phyloP scores from a whole-genome alignment of 2,888 invertebrate genomes.

The Meloe dianella region DNA sequence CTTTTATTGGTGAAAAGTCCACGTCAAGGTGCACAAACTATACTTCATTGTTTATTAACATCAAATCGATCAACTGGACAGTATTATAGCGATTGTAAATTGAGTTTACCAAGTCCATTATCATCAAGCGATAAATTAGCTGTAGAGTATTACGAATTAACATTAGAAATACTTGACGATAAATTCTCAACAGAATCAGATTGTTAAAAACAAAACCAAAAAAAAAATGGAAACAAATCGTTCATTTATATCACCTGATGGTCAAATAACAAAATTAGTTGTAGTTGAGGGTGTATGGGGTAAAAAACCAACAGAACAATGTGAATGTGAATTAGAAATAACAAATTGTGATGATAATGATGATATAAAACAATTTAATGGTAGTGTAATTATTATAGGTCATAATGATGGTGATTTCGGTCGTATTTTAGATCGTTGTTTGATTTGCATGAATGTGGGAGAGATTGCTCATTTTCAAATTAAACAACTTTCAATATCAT shows the following conservation, averaged over 20 bases:
- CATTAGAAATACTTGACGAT: constrained; percentile 50
- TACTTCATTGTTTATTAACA: constrained; percentile 56
- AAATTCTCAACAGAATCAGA: constrained; percentile 53
- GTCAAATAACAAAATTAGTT: constrained; percentile 51
- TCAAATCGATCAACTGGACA: constrained; percentile 54
- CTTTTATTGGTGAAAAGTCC: constrained; percentile 55
- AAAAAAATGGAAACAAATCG: constrained; percentile 16
- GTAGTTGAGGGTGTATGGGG: constrained; percentile 47
- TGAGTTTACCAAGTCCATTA: constrained; percentile 49
- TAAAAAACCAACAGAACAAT: constrained; percentile 54
- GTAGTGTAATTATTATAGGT: constrained; percentile 54
- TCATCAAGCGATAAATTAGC: constrained; percentile 49
- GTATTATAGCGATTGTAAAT: constrained; percentile 55
- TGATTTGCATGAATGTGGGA: constrained; percentile 60
- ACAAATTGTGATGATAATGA: constrained; percentile 36
- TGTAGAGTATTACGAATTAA: constrained; percentile 52
- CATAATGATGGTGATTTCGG: constrained; percentile 59
- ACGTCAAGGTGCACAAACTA: constrained; percentile 57
- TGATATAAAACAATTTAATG: constrained; percentile 38
- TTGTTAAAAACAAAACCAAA: constrained; percentile 44
- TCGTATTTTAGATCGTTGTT: constrained; percentile 59
- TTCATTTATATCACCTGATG: constrained; percentile 51
- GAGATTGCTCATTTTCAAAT: constrained; percentile 61
- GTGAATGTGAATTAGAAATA: constrained; percentile 52
- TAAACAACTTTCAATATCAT: constrained; percentile 41